These are phyloP conservation scores for Botia kubotai DNA, from an alignment of 2,797 vertebrate species.

Conservation along the genomic window DNA sequence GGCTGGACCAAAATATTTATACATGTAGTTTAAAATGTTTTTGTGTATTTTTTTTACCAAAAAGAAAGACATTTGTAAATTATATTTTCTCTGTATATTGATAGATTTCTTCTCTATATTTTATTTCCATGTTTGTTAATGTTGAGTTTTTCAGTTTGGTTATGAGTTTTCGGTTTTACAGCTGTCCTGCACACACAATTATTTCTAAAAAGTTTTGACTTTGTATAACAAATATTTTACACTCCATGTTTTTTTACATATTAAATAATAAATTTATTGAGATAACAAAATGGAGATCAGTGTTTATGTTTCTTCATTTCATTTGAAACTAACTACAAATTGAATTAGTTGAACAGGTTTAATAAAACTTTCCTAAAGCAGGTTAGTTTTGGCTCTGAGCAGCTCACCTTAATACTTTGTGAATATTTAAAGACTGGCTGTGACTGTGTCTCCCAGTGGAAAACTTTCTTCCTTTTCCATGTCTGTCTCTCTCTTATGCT, in stretches of 20 bases:
- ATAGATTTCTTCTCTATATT: not conserved
- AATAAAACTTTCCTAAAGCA: too few species aligned
- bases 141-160: conserved; percentile 75
- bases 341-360: not conserved
- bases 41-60: not conserved
- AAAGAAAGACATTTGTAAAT: not conserved
- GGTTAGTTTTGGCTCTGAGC: conserved; percentile 68
- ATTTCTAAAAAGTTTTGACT: too few species aligned
- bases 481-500: conserved; percentile 62
- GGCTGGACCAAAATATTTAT: not conserved
- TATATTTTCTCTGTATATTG: not conserved
- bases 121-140: conserved; percentile 55
- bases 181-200: conserved; percentile 73
- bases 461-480: conserved; percentile 85
- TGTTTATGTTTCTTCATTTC: not conserved
- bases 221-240: too few species aligned
- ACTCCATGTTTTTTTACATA: not conserved
- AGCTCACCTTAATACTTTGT: not conserved
- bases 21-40: not conserved
- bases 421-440: conserved; percentile 67
- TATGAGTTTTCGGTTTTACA: conserved; percentile 74
- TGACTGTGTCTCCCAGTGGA: conserved; percentile 65
- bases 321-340: not conserved
- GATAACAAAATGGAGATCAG: not conserved
- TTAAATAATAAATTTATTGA: too few species aligned